A percentile compares a stretch with the other conserved stretches of the same genome.
phyloP scores from a whole-genome alignment of 2,797 vertebrate species.

The Neosilurus mollespiculum region DNA sequence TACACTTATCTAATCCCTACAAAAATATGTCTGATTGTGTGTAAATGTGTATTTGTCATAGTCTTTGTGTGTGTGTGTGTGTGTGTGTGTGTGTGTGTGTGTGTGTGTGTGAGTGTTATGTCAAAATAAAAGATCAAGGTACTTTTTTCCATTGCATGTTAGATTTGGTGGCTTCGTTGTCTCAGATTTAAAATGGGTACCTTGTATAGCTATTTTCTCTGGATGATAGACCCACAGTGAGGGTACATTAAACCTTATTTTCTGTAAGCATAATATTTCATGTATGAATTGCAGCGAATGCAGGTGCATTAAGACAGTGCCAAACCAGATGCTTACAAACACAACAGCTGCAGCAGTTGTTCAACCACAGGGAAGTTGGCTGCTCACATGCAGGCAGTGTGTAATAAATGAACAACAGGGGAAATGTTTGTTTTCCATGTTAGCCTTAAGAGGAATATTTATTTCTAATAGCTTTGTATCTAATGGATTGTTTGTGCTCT shows the following conservation, averaged over 20 bases:
- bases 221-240: not conserved
- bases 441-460: conserved; percentile 3
- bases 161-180: conserved; percentile 1
- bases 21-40: not conserved
- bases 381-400: not conserved
- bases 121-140: not conserved
- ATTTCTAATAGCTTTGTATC: conserved; percentile 3
- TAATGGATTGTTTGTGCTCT: not conserved
- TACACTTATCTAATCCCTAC: not conserved
- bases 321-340: conserved; percentile 6
- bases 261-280: not conserved
- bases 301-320: not conserved
- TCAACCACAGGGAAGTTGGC: conserved; percentile 9
- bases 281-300: not conserved
- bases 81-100: conserved; percentile 6
- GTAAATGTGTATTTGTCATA: not conserved
- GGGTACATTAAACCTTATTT: conserved; percentile 18
- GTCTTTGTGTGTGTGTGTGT: too few species aligned
- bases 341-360: conserved; percentile 41
- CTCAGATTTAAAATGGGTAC: not conserved
- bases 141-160: conserved; percentile 8
- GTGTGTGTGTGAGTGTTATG: conserved; percentile 1
- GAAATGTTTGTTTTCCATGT: not conserved
- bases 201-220: conserved; percentile 21
- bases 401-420: conserved; percentile 9